Base-by-base conservation (phyloP, 2,797 vertebrate species). In the Dermochelys coriacea region DNA sequence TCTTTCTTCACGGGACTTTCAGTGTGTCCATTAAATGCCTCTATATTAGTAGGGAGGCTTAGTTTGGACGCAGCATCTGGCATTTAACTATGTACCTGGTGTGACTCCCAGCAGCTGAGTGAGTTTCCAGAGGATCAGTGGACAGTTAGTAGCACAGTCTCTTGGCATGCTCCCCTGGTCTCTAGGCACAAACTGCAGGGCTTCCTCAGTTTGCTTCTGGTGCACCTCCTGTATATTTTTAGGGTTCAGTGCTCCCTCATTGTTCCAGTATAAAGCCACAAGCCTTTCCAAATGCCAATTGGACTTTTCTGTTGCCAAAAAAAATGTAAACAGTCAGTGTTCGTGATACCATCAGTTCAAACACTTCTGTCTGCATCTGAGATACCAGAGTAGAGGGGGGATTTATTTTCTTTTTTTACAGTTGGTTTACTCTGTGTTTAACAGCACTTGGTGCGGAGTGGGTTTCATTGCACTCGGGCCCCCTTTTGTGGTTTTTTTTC, bases 1-100 rank as follows among this genome's bases (percentile, higher is more conserved):
- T 96, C 91, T 93, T 15, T 31, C 95, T 85, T 95, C 90, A 93
- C 96, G 93, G 85, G 86, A 86, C 77, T 91, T 80, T 92, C 92
- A 80, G 51, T 86, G 86, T 3, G 74, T 87, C 88, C 25, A 5
- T 59, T 80, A 83, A n/a, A n/a, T 64, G 61, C 61, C 4, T n/a
- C 15, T 64, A 0, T 64, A 8, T n/a, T 91, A 90, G 92, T 51
- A 16, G 86, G 85, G 75, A 95, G 89, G 87, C 91, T 93, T 71
- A 91, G 86, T 92, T 91, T 4, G 10, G 54, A 37, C 80, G 82
- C 82, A 84, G 91, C 82, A 75, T 34, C 93, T 85, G 14, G 81
- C 0, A 4, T 87, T 59, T 10, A 12, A 50, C 83, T 5, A 71
- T 4, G 54, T 51, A 0, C 75, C 82, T 78, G 91, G 14, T 84